Evolutionary conservation across 2,888 invertebrate genomes (phyloP).

Genomic region (Ophonus ardosiacus): DNA sequence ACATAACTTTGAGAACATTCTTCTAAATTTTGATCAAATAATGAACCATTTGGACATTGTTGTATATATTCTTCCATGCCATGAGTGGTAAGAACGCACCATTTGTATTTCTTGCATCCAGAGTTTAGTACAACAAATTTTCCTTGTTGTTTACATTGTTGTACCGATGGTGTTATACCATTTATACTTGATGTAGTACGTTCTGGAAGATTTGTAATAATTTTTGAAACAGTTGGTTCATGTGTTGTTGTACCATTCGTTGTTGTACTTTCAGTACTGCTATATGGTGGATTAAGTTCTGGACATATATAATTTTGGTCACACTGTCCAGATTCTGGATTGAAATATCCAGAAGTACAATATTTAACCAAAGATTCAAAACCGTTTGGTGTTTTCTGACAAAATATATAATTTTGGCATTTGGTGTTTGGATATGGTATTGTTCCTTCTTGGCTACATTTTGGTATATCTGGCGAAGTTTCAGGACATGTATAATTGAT

Average conservation of each 20-base stretch:
- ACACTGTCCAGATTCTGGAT: neutral
- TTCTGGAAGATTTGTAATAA: neutral
- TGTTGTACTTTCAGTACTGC: neutral
- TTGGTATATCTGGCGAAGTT: neutral
- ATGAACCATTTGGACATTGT: conserved; percentile 64
- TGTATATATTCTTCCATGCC: neutral
- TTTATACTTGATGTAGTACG: conserved; percentile 6
- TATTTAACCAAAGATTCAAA: neutral
- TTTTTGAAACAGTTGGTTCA: neutral
- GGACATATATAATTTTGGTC: conserved; percentile 11
- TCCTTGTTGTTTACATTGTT: conserved; percentile 57
- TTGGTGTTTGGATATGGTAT: conserved; percentile 7
- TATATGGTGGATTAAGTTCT: neutral
- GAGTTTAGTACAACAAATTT: conserved; percentile 53
- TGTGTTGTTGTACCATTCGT: neutral
- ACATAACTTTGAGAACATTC: conserved; percentile 64
- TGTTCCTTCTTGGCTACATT: conserved; percentile 27
- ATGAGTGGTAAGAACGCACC: conserved; percentile 39
- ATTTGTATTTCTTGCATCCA: conserved; percentile 62
- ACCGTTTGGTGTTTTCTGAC: conserved; percentile 12
- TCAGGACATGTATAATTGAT: neutral
- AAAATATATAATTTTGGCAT: conserved; percentile 24
- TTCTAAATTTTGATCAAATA: conserved; percentile 64
- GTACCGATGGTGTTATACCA: neutral
- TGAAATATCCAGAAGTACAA: neutral